Evolutionary conservation across 1,140 invertebrate species (phyloP), one percentile per base, ranked within the genome.

Genomic region (Chrysoperla carnea): DNA sequence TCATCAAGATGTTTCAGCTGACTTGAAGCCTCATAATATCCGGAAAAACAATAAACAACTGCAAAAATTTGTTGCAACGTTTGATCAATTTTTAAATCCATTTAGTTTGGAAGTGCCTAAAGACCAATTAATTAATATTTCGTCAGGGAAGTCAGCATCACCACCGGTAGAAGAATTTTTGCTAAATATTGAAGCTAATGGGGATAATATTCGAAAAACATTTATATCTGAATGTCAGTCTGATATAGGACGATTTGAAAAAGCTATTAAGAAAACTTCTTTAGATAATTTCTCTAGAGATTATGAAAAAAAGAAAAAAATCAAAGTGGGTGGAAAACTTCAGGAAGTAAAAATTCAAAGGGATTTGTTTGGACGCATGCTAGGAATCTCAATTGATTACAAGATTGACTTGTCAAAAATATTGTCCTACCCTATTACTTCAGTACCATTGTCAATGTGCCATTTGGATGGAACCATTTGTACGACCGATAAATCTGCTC

Each of bases 401-500:
- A 44, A 47, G 2, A 38, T 52, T 11, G 49, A 52, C 37, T 43
- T 56, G 1, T 42, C 29, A 39, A 47, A 48, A 40, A 43, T 52
- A 11, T 43, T 55, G 29, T 44, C 37, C 15, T 52, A 47, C 46
- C 54, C 50, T 13, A 40, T 56, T 23, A 52, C 44, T 29, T 46
- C 52, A 37, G 42, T 53, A 4, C 51, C 56, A 12, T 41, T 57
- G 29, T 48, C 56, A 9, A 39, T 61, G 28, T 60, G 55, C 46
- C 55, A 62, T 47, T 17, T 53, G 8, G 56, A 61, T 45, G 52
- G 55, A 38, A 42, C 46, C 7, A 57, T 61, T 14, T 43, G 48
- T 42, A 56, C 58, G 46, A 56, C 53, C 7, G 46, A 54, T 14
- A 58, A 57, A 51, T 52, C 49, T 29, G 37, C 15, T n/a, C 33